Base-by-base conservation (phyloP, 2,797 vertebrate species). In the Pseudochaenichthys georgianus region DNA sequence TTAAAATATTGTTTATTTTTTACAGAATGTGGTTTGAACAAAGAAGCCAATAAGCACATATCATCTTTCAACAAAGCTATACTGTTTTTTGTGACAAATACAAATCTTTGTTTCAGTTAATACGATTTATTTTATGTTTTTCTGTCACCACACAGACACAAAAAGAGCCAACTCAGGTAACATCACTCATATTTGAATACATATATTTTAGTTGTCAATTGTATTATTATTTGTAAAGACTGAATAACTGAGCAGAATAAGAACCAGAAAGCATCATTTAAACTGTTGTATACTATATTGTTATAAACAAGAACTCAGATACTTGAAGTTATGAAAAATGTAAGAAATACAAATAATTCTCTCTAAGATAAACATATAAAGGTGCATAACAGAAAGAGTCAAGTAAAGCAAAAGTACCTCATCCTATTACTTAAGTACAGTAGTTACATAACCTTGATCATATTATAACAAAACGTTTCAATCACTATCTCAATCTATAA, bases 61-160 rank as follows among this genome's bases (percentile, higher is more conserved):
- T 77, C 17, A 45, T 64, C 34, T 67, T 80, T 67, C 1, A 28
- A 54, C n/a, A 51, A 31, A 9, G 34, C 8, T 9, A 61, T 16
- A 21, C 13, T 38, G 64, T 43, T 78, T 72, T 12, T 70, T 42
- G 47, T 60, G 50, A 63, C 10, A 68, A 75, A 75, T 80, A 63
- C 46, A 81, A 62, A 45, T 42, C 12, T 70, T 70, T 73, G 59
- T 77, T 43, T 64, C 69, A 62, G 43, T 55, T 52, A 7, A 16
- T 7, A 11, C 38, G 45, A n/a, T 53, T 80, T 64, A 23, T 17
- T 43, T 65, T 73, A 52, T 41, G 7, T 11, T 57, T 41, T 59
- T 71, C 59, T 63, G 5, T 48, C 48, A 72, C 31, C 19, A 52
- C 19, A 48, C 17, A 58, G 28, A 19, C 16, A 23, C 15, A 59